Base-by-base conservation (phyloP, 2,797 vertebrate genomes). In the Mareca penelope region DNA sequence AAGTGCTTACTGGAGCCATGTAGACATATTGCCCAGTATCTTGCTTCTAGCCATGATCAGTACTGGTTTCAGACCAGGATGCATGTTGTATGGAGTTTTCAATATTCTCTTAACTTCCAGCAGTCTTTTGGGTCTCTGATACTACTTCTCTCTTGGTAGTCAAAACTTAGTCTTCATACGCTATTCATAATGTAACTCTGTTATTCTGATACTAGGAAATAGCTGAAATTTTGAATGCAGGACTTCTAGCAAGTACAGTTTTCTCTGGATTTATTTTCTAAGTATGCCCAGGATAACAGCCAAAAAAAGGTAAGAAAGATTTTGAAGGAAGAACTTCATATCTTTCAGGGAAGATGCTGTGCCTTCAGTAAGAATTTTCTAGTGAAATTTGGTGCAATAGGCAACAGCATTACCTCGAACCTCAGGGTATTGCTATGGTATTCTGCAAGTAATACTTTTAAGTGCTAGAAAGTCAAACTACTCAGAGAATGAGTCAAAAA, bases 401-500 rank as follows among this genome's bases (percentile, higher is more conserved):
- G 13, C 33, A 61, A 48, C 17, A 42, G 31, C 68, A 12, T 29
- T 63, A 10, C 5, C 2, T 29, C 42, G 48, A 2, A 35, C 15
- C 42, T 72, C 48, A 8, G 37, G 50, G 28, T n/a, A 9, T 4
- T 19, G 11, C 9, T 71, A 37, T 1, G 3, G 9, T 70, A 15
- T 18, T 61, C 46, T 48, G 29, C 1, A 1, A 7, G 22, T 59
- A 8, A 29, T 35, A 78, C 65, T 46, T 70, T 40, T 53, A 39
- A 59, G 16, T 28, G 18, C 26, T 68, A 42, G 22, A 26, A 86
- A 56, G 14, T 56, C 17, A 14, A 37, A 80, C 8, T n/a, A 1
- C 0, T 0, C 42, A 40, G 48, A 55, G 15, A 65, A 9, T 0
- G 2, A 64, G 48, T 28, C 11, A 61, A 6, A 64, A 67, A 60